A percentile compares a stretch with the other conserved stretches of the same genome.
Conservation (phyloP, 2,888 invertebrate species). For the Danaus chrysippus region DNA sequence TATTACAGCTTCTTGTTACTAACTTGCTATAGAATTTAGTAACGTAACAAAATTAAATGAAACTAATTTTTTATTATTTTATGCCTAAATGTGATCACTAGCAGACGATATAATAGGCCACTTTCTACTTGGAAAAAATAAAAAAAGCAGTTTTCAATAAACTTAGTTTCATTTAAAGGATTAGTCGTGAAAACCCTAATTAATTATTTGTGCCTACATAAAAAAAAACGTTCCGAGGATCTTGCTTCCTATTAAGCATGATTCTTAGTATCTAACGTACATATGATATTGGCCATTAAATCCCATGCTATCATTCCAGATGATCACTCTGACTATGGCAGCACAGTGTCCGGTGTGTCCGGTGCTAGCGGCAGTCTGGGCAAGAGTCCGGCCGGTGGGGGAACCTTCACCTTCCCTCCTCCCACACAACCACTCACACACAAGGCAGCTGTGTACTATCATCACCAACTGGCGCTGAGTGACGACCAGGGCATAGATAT, state of each 20-base stretch:
- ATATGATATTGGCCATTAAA: neutral
- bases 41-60: no score
- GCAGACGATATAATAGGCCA: neutral
- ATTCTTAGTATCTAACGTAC: neutral
- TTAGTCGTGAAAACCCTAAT: no score
- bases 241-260: no score
- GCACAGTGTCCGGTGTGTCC: conserved; percentile 79
- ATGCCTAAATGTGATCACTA: neutral
- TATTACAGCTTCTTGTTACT: no score
- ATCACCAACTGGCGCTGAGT: conserved; percentile 89
- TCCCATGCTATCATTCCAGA: conserved; percentile 55
- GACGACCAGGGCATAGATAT: conserved; percentile 94
- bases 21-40: no score
- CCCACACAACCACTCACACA: conserved; percentile 85
- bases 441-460: conserved; percentile 88
- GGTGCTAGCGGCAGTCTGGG: conserved; percentile 80
- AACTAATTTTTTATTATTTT: neutral
- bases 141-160: neutral
- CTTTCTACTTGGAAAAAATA: neutral
- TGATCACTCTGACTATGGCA: conserved; percentile 83
- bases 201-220: no score
- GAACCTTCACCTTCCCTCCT: conserved; percentile 87
- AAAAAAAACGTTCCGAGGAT: no score
- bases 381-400: conserved; percentile 81
- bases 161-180: no score